Conservation (phyloP, 2,888 invertebrate species). For the Troglohyphantes excavatus region DNA sequence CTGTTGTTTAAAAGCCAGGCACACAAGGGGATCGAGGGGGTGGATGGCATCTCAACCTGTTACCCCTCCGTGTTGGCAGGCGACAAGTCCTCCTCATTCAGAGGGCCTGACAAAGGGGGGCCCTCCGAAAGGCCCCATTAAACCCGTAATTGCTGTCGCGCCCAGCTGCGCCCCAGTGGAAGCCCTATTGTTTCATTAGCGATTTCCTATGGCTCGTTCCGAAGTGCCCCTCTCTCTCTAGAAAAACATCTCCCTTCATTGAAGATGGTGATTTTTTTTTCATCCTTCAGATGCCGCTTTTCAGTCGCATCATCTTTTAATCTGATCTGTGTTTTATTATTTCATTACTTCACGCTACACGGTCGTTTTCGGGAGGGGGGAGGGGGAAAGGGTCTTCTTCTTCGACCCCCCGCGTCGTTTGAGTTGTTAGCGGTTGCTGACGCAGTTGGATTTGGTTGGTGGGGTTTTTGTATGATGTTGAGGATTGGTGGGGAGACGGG, state of each 20-base stretch:
- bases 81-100: constrained; percentile 66
- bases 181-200: constrained; percentile 67
- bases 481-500: not conserved
- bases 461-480: not conserved
- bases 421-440: not conserved
- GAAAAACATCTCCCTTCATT: constrained; percentile 48
- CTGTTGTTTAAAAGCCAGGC: constrained; percentile 73
- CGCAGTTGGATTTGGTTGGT: constrained; percentile 15
- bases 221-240: not conserved
- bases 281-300: not conserved
- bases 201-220: constrained; percentile 63
- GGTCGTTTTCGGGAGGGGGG: constrained; percentile 2
- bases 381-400: too few species aligned
- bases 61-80: constrained; percentile 70
- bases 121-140: constrained; percentile 69
- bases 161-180: constrained; percentile 64
- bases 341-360: constrained; percentile 58
- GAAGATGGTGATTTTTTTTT: constrained; percentile 2
- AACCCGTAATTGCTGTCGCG: constrained; percentile 73
- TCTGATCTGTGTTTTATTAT: constrained; percentile 74
- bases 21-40: too few species aligned
- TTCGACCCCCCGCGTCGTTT: constrained; percentile 7
- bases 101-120: constrained; percentile 48
- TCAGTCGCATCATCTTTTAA: constrained; percentile 61
- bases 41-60: constrained; percentile 69